Conservation (phyloP, 2,113 vertebrate genomes). For the Elachura formosa region DNA sequence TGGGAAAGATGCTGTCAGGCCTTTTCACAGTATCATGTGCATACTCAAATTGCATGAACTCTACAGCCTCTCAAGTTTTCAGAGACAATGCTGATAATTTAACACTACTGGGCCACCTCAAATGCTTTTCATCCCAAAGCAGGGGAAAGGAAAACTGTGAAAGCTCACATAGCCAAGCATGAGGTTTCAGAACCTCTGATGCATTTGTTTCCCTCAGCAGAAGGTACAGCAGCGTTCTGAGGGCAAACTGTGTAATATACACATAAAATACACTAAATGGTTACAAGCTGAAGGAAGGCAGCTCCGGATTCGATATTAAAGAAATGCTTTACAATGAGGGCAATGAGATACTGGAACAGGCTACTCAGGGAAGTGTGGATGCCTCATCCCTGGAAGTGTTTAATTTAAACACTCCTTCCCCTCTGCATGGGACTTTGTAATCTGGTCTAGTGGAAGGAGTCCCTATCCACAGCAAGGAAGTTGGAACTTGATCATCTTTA, state of each 20-base stretch:
- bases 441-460: not conserved
- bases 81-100: not conserved
- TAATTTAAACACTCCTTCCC: too few relatives aligned
- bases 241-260: not conserved
- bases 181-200: not conserved
- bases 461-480: not conserved
- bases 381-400: not conserved
- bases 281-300: not conserved
- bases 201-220: not conserved
- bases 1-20: slow-evolving; percentile 21
- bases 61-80: not conserved
- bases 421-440: not conserved
- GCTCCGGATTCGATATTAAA: not conserved
- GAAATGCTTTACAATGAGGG: not conserved
- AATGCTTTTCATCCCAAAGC: not conserved
- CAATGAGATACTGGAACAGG: not conserved
- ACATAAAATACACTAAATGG: not conserved
- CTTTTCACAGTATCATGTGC: slow-evolving; percentile 20
- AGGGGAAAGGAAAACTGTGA: not conserved
- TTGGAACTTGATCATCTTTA: not conserved
- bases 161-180: not conserved
- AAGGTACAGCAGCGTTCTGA: not conserved
- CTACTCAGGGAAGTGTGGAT: not conserved
- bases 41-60: not conserved
- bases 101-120: not conserved